A percentile compares a stretch with the other conserved stretches of the same genome.
Conservation (phyloP, 1,140 invertebrate genomes). For the Thaumatotibia leucotreta region DNA sequence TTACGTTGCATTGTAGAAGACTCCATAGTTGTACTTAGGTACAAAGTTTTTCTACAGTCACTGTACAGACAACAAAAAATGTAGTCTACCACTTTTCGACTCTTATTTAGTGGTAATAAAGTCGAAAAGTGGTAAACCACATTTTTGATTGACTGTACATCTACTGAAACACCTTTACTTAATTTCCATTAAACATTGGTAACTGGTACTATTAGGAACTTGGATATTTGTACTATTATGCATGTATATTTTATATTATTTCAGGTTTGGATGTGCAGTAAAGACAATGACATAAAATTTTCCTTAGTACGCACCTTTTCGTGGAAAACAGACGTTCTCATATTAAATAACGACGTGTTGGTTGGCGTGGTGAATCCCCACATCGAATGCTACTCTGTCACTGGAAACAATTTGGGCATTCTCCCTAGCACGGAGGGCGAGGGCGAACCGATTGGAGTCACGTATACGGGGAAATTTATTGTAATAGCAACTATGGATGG, state of each 20-base stretch:
- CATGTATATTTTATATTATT: constrained; percentile 28
- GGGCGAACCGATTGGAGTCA: constrained; percentile 92
- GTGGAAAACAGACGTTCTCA: constrained; percentile 69
- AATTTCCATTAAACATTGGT: no score
- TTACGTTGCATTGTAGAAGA: no score
- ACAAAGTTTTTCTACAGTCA: no score
- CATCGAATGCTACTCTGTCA: constrained; percentile 64
- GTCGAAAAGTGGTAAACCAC: no score
- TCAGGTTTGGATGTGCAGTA: constrained; percentile 73
- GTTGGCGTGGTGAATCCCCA: constrained; percentile 65
- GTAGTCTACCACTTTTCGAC: no score
- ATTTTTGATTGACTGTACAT: no score
- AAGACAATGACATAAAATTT: constrained; percentile 62
- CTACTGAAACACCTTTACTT: no score
- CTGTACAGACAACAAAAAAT: no score
- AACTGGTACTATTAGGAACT: no score
- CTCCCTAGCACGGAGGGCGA: constrained; percentile 65
- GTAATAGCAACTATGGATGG: constrained; percentile 92
- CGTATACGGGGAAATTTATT: constrained; percentile 88
- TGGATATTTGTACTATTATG: no score
- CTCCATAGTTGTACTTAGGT: no score
- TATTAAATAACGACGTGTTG: constrained; percentile 65
- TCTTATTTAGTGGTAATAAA: no score
- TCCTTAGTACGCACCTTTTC: constrained; percentile 54
- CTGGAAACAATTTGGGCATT: constrained; percentile 60